phyloP scores from a whole-genome alignment of 53 echinoderm and acorn worm genomes.

The Paracentrotus lividus region DNA sequence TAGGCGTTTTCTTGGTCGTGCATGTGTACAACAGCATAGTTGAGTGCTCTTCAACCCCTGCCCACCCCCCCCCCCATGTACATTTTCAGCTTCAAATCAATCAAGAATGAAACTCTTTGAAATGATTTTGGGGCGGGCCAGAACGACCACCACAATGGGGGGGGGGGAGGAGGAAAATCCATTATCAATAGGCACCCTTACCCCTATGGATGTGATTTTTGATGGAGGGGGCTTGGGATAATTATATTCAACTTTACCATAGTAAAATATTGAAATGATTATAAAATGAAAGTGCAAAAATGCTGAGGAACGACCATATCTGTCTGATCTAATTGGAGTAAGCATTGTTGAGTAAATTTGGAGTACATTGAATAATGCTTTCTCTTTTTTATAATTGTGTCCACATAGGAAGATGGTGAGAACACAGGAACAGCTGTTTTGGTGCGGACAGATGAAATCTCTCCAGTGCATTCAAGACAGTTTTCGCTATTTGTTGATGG shows the following conservation, averaged over 20 bases:
- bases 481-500: constrained; percentile 33
- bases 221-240: constrained; percentile 36
- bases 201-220: too few species aligned
- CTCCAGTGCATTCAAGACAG: constrained; percentile 39
- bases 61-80: too few species aligned
- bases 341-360: constrained; percentile 55
- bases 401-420: constrained; percentile 45
- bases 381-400: constrained; percentile 28
- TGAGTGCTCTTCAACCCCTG: too few species aligned
- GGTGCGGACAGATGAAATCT: constrained; percentile 15
- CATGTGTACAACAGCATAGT: too few species aligned
- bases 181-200: too few species aligned
- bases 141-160: too few species aligned
- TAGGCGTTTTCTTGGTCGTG: too few species aligned
- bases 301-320: constrained; percentile 43
- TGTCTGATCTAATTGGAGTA: constrained; percentile 31
- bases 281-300: constrained; percentile 42
- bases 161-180: too few species aligned
- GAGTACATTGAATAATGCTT: not conserved
- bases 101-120: too few species aligned
- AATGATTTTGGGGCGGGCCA: too few species aligned
- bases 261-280: constrained; percentile 37
- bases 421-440: constrained; percentile 5
- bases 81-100: too few species aligned
- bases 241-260: constrained; percentile 37